Base-by-base conservation (phyloP, 2,797 vertebrate species). In the Pangasius krempfi region DNA sequence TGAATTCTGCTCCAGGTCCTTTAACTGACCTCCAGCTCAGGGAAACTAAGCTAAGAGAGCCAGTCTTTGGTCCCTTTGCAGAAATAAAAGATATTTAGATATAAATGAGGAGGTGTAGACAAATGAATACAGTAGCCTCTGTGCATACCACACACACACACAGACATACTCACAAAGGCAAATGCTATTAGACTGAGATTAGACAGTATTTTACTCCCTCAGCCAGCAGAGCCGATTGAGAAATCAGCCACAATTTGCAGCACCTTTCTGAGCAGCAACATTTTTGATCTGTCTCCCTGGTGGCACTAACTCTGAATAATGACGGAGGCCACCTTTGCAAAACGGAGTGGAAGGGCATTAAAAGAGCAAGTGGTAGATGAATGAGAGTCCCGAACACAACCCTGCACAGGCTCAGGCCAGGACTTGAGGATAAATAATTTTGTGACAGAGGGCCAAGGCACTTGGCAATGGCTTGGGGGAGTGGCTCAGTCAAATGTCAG, bases 401-500 rank as follows among this genome's bases (percentile, higher is more conserved):
- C 72, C 66, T 22, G 58, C 58, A 72, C 86, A 81, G 66, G 88
- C 54, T 72, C 68, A 0, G 87, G 73, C 89, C 80, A 79, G 72
- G 75, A 87, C 81, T 81, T 72, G 76, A 88, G 89, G 88, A 90
- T 92, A 89, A 88, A 91, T 92, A 80, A 86, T 91, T 88, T 87
- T 88, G 58, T 86, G 83, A 88, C 82, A 89, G 88, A 89, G 82
- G 75, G 81, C 60, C 73, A 82, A 64, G 30, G 18, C 30, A 73
- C 50, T 82, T 0, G 40, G 44, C 62, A 44, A 78, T 88, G 58
- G 85, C 16, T 47, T 9, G 2, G 37, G 37, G 73, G 73, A 89
- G 87, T 50, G 5, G 85, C 88, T 72, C 86, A 89, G 91, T 92
- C 87, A 92, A 92, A 91, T 92, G 90, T 90, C 91, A 92, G 86